Percentiles rank a stretch among this genome's conserved stretches.
Conservation (phyloP, 2,888 invertebrate species). For the Acholoe squamosa region DNA sequence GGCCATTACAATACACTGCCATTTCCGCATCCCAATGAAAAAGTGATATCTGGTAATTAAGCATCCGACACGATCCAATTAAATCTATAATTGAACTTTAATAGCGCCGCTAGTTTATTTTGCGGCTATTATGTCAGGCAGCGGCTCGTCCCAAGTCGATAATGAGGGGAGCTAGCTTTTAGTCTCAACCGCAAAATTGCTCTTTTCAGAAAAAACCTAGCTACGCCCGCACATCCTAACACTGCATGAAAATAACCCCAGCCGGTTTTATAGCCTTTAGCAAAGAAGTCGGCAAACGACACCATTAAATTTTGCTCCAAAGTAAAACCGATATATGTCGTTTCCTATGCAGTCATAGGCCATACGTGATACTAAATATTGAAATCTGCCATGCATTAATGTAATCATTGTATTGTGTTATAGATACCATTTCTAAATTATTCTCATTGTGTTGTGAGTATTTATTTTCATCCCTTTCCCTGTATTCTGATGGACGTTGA, state of each 20-base stretch:
- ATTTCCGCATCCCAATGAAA: neutral
- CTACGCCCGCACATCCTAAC: neutral
- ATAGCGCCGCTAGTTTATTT: slow-evolving; percentile 29
- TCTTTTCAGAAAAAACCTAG: slow-evolving; percentile 21
- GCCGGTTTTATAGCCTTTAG: too few species aligned
- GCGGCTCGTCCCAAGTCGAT: neutral
- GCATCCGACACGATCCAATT: slow-evolving; percentile 48
- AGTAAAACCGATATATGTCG: too few species aligned
- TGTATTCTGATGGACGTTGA: too few species aligned
- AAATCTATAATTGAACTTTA: slow-evolving; percentile 62
- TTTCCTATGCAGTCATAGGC: too few species aligned
- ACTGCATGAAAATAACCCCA: neutral
- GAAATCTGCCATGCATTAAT: too few species aligned
- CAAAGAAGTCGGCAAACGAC: too few species aligned
- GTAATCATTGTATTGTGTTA: too few species aligned
- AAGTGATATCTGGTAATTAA: slow-evolving; percentile 30
- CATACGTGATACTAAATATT: too few species aligned
- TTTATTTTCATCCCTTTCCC: too few species aligned
- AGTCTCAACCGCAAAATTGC: neutral
- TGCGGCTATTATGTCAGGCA: neutral
- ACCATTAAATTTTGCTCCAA: too few species aligned
- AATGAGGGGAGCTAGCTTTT: slow-evolving; percentile 6
- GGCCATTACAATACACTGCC: neutral
- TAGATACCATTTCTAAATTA: too few species aligned
- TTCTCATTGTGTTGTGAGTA: neutral